Evolutionary conservation across 2,113 vertebrate species (phyloP).

Genomic region (Mesitornis unicolor): DNA sequence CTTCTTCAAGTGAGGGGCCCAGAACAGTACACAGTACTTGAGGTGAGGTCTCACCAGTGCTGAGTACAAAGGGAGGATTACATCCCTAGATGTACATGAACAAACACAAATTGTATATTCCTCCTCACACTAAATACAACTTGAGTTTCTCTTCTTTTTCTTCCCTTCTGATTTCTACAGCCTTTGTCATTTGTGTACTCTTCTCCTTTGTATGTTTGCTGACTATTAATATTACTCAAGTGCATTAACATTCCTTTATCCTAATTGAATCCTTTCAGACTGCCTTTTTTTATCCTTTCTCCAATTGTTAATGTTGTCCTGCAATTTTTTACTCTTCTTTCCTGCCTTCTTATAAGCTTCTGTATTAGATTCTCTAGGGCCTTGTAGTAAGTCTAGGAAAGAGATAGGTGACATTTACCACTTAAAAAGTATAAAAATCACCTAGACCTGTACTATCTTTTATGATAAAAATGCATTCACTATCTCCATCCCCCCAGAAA

Average conservation of each 20-base stretch:
- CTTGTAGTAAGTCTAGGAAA: background rate
- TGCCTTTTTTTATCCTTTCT: background rate
- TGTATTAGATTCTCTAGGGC: background rate
- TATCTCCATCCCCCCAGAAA: accelerated
- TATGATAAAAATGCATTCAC: background rate
- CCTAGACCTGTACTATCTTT: background rate
- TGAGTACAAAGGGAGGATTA: too few species aligned
- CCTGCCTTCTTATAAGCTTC: accelerated
- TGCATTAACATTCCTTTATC: background rate
- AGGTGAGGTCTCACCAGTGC: too few species aligned
- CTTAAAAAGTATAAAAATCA: background rate
- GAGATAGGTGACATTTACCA: background rate
- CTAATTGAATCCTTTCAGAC: background rate
- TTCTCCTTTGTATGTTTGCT: background rate
- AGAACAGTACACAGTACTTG: too few species aligned
- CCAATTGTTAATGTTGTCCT: background rate
- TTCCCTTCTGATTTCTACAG: background rate
- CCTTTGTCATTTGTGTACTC: background rate
- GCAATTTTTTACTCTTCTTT: background rate
- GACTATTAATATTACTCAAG: background rate
- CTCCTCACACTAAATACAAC: background rate
- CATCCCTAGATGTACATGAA: too few species aligned
- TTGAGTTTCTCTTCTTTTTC: background rate
- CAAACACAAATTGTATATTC: background rate
- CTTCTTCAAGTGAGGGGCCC: too few species aligned